A percentile compares a stretch with the other conserved stretches of the same genome.
These are phyloP conservation scores for Porites rus DNA, from an alignment of 92 coral and sea anemone genomes.

Conservation along the genomic window DNA sequence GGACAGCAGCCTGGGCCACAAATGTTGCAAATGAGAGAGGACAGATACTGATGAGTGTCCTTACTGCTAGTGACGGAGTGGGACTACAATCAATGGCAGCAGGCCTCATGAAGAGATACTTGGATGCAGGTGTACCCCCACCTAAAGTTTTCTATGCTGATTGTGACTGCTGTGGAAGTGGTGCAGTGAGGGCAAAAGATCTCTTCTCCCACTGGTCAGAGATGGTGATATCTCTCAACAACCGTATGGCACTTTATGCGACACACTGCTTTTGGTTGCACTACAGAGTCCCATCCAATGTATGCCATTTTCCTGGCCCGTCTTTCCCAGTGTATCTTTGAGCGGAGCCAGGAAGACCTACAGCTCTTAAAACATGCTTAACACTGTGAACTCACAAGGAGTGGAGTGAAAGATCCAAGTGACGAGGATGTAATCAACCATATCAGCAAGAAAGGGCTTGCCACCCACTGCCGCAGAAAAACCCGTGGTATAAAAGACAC, in stretches of 20 bases:
- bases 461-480: constrained; percentile 56
- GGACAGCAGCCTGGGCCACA: constrained; percentile 73
- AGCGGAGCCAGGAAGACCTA: constrained; percentile 61
- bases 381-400: background rate
- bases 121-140: constrained; percentile 29
- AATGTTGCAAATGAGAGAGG: constrained; percentile 74
- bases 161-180: constrained; percentile 63
- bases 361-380: constrained; percentile 36
- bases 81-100: constrained; percentile 52
- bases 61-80: constrained; percentile 67
- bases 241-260: constrained; percentile 76
- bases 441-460: constrained; percentile 53
- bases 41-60: constrained; percentile 61
- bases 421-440: constrained; percentile 25
- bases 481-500: constrained; percentile 53
- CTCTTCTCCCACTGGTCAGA: constrained; percentile 42
- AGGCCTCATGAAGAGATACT: constrained; percentile 52
- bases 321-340: constrained; percentile 62
- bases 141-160: constrained; percentile 51
- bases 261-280: constrained; percentile 62
- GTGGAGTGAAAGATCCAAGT: constrained; percentile 10
- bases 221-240: constrained; percentile 41
- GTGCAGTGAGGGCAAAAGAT: constrained; percentile 14
- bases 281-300: constrained; percentile 68
- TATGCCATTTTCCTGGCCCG: constrained; percentile 56